A percentile compares a stretch with the other conserved stretches of the same genome.
Evolutionary conservation across 2,113 vertebrate genomes (phyloP).

Genomic region (Tinamus guttatus): DNA sequence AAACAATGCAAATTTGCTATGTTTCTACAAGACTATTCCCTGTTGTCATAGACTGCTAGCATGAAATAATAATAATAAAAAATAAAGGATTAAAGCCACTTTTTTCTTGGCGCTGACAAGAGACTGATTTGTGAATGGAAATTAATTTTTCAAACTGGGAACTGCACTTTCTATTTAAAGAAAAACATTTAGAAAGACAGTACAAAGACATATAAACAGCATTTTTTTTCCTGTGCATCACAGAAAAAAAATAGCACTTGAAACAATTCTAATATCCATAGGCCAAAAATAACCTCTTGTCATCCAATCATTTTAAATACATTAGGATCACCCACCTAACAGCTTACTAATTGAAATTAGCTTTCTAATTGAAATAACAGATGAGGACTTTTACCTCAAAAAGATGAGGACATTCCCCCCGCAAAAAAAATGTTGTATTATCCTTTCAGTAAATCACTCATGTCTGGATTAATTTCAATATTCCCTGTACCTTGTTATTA

Average conservation of each 20-base stretch:
- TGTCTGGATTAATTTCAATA: neutral
- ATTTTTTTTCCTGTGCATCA: conserved; percentile 30
- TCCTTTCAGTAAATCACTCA: neutral
- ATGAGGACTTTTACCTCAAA: neutral
- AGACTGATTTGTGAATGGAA: neutral
- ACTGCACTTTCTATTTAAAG: conserved; percentile 33
- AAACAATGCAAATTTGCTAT: neutral
- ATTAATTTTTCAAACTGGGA: conserved; percentile 16
- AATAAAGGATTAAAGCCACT: neutral
- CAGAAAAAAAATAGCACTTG: neutral
- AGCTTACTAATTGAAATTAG: too few species aligned
- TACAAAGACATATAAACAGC: conserved; percentile 41
- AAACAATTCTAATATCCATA: conserved; percentile 3
- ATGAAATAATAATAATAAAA: neutral
- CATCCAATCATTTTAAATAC: neutral
- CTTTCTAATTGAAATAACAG: neutral
- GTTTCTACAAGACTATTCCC: neutral
- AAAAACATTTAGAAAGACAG: conserved; percentile 16
- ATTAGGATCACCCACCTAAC: neutral
- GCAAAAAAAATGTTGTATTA: too few species aligned
- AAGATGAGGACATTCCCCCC: neutral
- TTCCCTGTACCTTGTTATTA: neutral
- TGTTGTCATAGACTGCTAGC: neutral
- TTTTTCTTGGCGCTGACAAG: neutral
- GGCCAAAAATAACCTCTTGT: neutral